phyloP scores from a whole-genome alignment of 2,113 vertebrate species.

The Phoxinus phoxinus region DNA sequence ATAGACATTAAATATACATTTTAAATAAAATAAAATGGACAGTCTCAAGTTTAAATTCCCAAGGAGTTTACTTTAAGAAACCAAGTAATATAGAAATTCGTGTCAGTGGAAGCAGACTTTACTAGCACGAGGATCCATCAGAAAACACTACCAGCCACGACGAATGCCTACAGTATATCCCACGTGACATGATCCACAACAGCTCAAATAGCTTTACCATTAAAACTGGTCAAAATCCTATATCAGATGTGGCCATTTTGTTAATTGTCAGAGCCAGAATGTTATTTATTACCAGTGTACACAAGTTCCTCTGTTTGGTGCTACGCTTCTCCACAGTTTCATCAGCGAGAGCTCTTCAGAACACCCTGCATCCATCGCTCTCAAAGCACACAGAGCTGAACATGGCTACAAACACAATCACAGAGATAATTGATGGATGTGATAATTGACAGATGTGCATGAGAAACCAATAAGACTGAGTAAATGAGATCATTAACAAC shows the following conservation, averaged over 20 bases:
- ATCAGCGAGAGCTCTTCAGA: conserved; percentile 26
- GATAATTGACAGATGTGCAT: conserved; percentile 22
- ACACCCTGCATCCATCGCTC: not conserved
- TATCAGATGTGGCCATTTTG: not conserved
- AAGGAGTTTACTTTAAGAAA: not conserved
- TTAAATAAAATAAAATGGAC: too few species aligned
- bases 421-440: conserved; percentile 29
- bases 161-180: not conserved
- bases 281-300: not conserved
- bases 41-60: not conserved
- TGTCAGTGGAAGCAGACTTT: not conserved
- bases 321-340: not conserved
- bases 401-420: conserved; percentile 34
- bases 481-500: conserved; percentile 43
- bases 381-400: conserved; percentile 7
- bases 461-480: not conserved
- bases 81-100: not conserved
- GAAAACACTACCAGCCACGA: not conserved
- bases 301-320: conserved; percentile 26
- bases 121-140: not conserved
- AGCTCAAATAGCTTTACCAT: not conserved
- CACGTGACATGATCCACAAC: not conserved
- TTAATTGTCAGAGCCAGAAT: not conserved
- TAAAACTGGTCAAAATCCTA: not conserved
- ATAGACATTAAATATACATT: too few species aligned